phyloP scores from a whole-genome alignment of 2,113 vertebrate species.

The Nothocercus nigrocapillus region DNA sequence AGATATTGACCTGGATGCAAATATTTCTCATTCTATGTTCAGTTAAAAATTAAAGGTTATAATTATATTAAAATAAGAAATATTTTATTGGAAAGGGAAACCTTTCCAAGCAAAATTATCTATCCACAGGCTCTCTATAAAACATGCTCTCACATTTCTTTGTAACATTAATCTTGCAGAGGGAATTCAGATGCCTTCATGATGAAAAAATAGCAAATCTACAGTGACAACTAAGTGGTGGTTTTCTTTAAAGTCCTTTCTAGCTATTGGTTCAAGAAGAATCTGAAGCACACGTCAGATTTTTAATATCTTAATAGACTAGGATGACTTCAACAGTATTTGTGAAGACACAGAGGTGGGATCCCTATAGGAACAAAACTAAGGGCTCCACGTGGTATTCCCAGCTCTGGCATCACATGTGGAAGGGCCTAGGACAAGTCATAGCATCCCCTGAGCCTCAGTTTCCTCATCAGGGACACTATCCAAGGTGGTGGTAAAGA shows the following conservation, averaged over 20 bases:
- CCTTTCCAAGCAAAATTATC: not conserved
- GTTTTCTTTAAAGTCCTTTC: conserved; percentile 32
- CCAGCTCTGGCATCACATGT: not conserved
- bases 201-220: conserved; percentile 5
- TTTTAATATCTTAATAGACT: not conserved
- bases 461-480: not conserved
- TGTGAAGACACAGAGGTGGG: not conserved
- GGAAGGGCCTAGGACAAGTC: not conserved
- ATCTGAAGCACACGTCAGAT: not conserved
- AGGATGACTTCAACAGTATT: not conserved
- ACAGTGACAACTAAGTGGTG: conserved; percentile 5
- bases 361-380: not conserved
- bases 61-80: not conserved
- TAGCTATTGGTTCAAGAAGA: conserved; percentile 21
- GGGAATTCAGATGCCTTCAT: conserved; percentile 22
- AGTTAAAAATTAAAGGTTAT: not conserved
- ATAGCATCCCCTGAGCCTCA: not conserved
- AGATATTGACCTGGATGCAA: not conserved
- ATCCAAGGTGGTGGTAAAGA: not conserved
- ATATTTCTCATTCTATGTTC: not conserved
- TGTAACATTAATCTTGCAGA: conserved; percentile 21
- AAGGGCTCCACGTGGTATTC: not conserved
- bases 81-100: not conserved
- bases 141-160: not conserved
- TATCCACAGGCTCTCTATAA: not conserved